Evolutionary conservation across 2,797 vertebrate genomes (phyloP), one percentile per base, ranked within the genome.

Genomic region (Neomorphus geoffroyi): DNA sequence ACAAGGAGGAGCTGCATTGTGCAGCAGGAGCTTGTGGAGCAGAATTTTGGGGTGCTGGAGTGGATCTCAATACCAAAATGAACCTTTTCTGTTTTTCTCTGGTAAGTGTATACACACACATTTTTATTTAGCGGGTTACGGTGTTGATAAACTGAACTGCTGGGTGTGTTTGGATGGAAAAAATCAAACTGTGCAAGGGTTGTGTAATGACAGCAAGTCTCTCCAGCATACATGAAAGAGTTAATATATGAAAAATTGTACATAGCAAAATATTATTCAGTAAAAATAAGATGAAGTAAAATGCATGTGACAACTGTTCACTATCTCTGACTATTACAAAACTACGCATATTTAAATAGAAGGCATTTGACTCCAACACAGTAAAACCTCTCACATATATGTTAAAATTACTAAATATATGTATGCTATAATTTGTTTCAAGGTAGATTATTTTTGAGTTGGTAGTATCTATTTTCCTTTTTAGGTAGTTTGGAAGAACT

Each of bases 31-130:
- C 86, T 77, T 80, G 75, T 50, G 80, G 66, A 96, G 93, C 65
- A 84, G 62, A 92, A 93, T 91, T 96, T 95, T 84, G 46, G 70
- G 56, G 83, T 66, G 84, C 92, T 43, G 80, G 70, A 91, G 53
- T 33, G 57, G 70, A 93, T 65, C 86, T 79, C 78, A 61, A 30
- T 18, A 86, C 56, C 96, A 97, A 84, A 96, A 99, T 99, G 99
- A 99, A 99, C 96, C 98, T 99, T 81, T 99, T 99, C 98, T 99
- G 99, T 97, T 99, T 99, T 96, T 99, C 99, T 22, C 97, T 99
- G 99, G 99, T 99, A 98, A 99, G 99, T 98, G 51, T 82, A n/a
- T 7, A 50, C 15, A 39, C 9, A 75, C 18, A 0, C 60, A 9
- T 12, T 48, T 78, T 80, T 57, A n/a, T 75, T 80, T 74, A 50